These are phyloP conservation scores for Drosophila histrio DNA, from an alignment of 2,888 invertebrate genomes.

Conservation along the genomic window DNA sequence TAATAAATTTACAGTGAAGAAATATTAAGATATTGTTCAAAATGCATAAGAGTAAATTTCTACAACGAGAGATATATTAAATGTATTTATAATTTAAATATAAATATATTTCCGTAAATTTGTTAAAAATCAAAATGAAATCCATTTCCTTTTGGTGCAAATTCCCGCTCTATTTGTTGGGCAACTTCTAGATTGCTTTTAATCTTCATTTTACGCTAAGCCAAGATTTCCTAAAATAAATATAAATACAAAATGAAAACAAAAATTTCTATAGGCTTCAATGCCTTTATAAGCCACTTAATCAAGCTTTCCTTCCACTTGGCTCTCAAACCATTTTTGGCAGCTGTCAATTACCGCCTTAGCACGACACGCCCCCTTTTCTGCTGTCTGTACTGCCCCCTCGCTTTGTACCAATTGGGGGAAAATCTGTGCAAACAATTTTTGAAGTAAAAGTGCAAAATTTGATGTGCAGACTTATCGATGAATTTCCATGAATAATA, in stretches of 20 bases:
- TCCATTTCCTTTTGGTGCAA: not conserved
- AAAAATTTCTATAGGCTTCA: slow-evolving; percentile 29
- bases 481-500: slow-evolving; percentile 77
- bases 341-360: slow-evolving; percentile 57
- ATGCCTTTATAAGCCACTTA: slow-evolving; percentile 57
- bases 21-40: not conserved
- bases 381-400: no score
- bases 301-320: slow-evolving; percentile 38
- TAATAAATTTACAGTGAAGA: not conserved
- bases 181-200: slow-evolving; percentile 24
- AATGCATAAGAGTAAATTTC: not conserved
- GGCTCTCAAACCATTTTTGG: slow-evolving; percentile 23
- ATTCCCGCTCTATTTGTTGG: not conserved
- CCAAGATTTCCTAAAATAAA: slow-evolving; percentile 29
- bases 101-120: slow-evolving; percentile 24
- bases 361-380: not conserved
- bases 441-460: slow-evolving; percentile 49
- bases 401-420: slow-evolving; percentile 24
- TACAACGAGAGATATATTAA: not conserved
- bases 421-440: slow-evolving; percentile 55
- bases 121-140: slow-evolving; percentile 23
- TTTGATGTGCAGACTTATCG: slow-evolving; percentile 73
- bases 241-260: slow-evolving; percentile 13
- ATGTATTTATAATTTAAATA: slow-evolving; percentile 7
- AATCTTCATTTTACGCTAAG: slow-evolving; percentile 51